Base-by-base conservation (phyloP, 2,113 vertebrate genomes). In the Coracopsis vasa region DNA sequence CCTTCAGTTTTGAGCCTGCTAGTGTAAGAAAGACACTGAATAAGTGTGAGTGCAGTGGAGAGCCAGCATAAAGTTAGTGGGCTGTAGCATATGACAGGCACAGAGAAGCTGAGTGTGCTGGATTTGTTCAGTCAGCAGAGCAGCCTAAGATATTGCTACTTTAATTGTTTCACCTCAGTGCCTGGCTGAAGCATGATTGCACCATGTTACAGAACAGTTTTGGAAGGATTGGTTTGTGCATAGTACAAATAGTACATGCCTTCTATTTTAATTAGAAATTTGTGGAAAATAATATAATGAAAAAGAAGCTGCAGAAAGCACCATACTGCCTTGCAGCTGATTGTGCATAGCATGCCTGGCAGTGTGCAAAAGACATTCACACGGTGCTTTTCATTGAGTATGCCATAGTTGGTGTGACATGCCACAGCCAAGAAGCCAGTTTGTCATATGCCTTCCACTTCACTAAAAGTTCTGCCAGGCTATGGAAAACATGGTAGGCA, bases 401-500 rank as follows among this genome's bases (percentile, higher is more conserved):
- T 94, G 90, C 90, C 95, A 80, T 94, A 93, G 74, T 92, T 92
- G 94, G 77, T 69, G 78, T 82, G 95, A 56, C 87, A 95, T 88
- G 78, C 90, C 73, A 60, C 41, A 86, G 86, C 86, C 92, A 92
- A 94, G 81, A 80, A 92, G 79, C 65, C 67, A 64, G 80, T 80
- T 64, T 95, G 93, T 95, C 86, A 92, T 96, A 81, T 90, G 95
- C 94, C 79, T 90, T 96, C 71, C 81, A 71, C 71, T 95, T 83
- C 69, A 75, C 90, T 95, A 81, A 86, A 90, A 90, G 88, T 80
- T 25, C 7, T 96, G 95, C 93, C 86, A 97, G 88, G 72, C 69
- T 93, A 96, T 96, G 95, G 95, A 94, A 96, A 97, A 87, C 92
- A 96, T 65, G 94, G 90, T 70, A 95, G 95, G 96, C 88, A 97